phyloP scores from a whole-genome alignment of 2,113 vertebrate species.

The Nannospalax galili region DNA sequence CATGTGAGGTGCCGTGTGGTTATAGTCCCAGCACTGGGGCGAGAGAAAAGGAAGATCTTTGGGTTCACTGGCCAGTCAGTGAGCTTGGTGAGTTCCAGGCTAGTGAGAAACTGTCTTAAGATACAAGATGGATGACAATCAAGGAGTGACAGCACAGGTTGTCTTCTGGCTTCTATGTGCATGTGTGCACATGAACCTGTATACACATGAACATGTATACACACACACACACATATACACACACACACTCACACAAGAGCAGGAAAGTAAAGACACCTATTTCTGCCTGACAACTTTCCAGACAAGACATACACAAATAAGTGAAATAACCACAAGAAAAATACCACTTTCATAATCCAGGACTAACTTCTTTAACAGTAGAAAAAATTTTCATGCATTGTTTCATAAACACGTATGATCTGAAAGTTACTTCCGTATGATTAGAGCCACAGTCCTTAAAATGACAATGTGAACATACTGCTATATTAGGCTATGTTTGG shows the following conservation, averaged over 20 bases:
- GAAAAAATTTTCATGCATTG: neutral
- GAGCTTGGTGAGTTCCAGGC: neutral
- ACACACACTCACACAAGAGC: neutral
- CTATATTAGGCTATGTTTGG: neutral
- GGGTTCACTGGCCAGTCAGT: neutral
- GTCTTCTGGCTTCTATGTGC: neutral
- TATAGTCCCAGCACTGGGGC: neutral
- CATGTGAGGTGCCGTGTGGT: neutral
- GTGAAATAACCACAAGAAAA: constrained; percentile 18
- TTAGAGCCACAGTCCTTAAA: neutral
- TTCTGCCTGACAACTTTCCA: neutral
- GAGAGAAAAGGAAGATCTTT: neutral
- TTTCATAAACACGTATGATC: neutral
- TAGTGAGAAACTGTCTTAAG: neutral
- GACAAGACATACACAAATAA: constrained; percentile 21
- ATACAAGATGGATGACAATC: too few relatives aligned
- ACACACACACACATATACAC: too few relatives aligned
- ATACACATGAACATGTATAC: neutral
- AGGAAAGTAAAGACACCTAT: neutral
- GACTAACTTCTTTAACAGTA: neutral
- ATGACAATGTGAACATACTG: neutral
- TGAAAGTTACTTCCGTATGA: neutral
- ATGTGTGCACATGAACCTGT: too few relatives aligned
- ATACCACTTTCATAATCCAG: constrained; percentile 11
- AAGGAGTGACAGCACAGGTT: neutral